Evolutionary conservation across 2,113 vertebrate species (phyloP).

Genomic region (Thalassoma bifasciatum): DNA sequence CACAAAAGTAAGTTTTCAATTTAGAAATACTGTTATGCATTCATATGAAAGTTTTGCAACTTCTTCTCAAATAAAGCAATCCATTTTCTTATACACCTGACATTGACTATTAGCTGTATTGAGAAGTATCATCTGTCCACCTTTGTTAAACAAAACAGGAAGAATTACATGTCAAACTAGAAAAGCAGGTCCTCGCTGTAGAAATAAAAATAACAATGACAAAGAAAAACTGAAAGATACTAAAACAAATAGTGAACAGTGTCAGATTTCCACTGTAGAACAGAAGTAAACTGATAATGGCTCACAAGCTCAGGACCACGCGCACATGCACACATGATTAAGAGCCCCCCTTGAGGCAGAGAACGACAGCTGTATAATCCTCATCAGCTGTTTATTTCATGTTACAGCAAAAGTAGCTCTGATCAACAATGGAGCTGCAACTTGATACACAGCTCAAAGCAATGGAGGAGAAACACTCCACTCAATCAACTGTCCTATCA

Average conservation of each 20-base stretch:
- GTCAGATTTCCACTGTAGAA: not conserved
- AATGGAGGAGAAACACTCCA: slow-evolving; percentile 46
- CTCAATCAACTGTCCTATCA: slow-evolving; percentile 71
- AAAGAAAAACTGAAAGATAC: not conserved
- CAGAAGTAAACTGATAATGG: not conserved
- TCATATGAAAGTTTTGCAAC: no score
- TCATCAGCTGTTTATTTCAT: slow-evolving; percentile 81
- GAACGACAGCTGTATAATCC: slow-evolving; percentile 74
- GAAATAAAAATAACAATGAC: not conserved
- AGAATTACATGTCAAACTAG: slow-evolving; percentile 10
- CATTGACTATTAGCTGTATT: no score
- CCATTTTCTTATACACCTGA: no score
- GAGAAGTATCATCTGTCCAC: not conserved
- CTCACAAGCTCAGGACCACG: not conserved
- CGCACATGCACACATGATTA: slow-evolving; percentile 28
- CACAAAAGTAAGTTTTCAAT: no score
- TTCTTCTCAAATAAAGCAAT: no score
- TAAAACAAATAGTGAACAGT: not conserved
- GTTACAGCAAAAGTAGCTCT: slow-evolving; percentile 67
- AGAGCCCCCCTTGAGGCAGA: slow-evolving; percentile 25
- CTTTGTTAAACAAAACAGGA: not conserved
- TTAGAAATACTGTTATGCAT: no score
- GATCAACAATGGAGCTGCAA: slow-evolving; percentile 80
- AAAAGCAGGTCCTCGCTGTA: slow-evolving; percentile 27
- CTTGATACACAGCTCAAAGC: slow-evolving; percentile 63